A percentile compares a stretch with the other conserved stretches of the same genome.
Evolutionary conservation across 2,113 vertebrate species (phyloP).

Genomic region (Actenoides hombroni): DNA sequence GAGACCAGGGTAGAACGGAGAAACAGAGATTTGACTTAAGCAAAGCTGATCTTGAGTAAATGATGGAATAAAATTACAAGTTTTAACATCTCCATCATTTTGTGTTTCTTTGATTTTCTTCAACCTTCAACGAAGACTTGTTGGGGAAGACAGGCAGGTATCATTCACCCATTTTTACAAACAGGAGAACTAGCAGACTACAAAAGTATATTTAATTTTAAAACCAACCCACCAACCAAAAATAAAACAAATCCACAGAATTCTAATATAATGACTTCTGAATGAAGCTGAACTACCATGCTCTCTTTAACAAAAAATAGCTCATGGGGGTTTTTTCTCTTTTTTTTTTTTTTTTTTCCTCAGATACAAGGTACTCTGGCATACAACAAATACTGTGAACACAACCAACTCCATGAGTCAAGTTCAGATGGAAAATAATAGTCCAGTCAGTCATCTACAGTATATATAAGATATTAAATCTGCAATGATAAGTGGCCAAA

Average conservation of each 20-base stretch:
- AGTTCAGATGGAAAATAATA: background rate
- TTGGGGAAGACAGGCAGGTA: background rate
- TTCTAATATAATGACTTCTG: background rate
- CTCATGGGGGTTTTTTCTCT: background rate
- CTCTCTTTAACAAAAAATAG: background rate
- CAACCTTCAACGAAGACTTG: background rate
- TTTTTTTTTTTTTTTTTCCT: too few species aligned
- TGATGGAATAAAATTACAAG: background rate
- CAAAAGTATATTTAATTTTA: background rate
- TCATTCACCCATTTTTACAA: background rate
- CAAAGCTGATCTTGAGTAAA: background rate
- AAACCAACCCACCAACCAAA: background rate
- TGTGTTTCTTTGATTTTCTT: background rate
- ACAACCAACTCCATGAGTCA: background rate
- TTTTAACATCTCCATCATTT: background rate
- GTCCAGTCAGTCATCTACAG: background rate
- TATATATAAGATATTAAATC: background rate
- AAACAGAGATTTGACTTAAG: background rate
- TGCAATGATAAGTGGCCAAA: background rate
- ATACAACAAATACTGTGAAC: background rate
- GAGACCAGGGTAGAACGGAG: background rate
- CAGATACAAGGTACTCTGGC: background rate
- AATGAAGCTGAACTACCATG: background rate
- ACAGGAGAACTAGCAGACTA: background rate
- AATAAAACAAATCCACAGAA: background rate